Evolutionary conservation across 2,113 vertebrate genomes (phyloP), one percentile per base, ranked within the genome.

Genomic region (Alectura lathami): DNA sequence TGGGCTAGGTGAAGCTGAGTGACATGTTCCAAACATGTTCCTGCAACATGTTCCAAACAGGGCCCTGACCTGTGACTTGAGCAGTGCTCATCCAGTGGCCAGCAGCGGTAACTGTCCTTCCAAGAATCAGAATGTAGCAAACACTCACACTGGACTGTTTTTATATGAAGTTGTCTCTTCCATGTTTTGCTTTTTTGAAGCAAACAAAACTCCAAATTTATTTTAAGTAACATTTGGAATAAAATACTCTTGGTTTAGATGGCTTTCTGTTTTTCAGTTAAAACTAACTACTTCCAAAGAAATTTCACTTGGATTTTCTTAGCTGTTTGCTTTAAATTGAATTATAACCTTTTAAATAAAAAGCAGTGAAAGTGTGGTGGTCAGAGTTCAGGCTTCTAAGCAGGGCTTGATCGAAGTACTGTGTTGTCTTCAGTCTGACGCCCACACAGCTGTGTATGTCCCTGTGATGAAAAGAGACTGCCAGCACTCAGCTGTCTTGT

Each of bases 161-260:
- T 50, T 80, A 10, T 24, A 8, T 57, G 18, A 74, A 69, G 38
- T n/a, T n/a, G n/a, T 51, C 42, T 54, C 22, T 34, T 63, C 27
- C 11, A 1, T 43, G 11, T 63, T 80, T 64, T 89, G 48, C 17
- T 56, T n/a, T 62, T 94, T 79, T 56, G 29, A 88, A 88, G 30
- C 1, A 2, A 66, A 45, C 17, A 42, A 53, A 93, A 13, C 6
- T 4, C 0, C 40, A 18, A 53, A 7, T 34, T 0, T 8, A 26
- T 42, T 53, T 47, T 6, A 27, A 53, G 8, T 67, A 40, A 32
- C 34, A 6, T 5, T 45, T 36, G 23, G 7, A 34, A 23, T 16
- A 43, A 32, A 40, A 68, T 3, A 45, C 32, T 34, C 7, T 7
- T 51, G 15, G 38, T 75, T 63, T 59, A 73, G 66, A 80, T 48